Base-by-base conservation (phyloP, 2,797 vertebrate genomes). In the Acrossocheilus wenchowensis region DNA sequence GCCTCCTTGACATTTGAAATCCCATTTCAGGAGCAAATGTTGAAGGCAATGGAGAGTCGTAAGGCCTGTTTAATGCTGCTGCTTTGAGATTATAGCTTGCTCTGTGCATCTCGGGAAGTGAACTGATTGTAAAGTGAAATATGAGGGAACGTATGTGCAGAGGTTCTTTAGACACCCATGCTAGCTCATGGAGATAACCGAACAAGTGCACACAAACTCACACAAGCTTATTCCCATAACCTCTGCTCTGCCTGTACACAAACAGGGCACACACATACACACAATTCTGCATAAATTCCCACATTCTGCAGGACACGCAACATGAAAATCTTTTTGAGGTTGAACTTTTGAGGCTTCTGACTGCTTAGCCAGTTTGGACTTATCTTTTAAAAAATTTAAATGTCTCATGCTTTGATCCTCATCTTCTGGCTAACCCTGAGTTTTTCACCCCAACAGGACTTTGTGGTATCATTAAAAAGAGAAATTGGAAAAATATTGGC, bases 1-100 rank as follows among this genome's bases (percentile, higher is more conserved):
- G 91, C 92, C 91, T 94, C 90, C 92, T 94, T 94, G 93, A 95
- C 94, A 94, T 94, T 95, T 86, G 88, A 94, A 95, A 95, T 95
- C 94, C 91, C 88, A 92, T 95, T 95, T 93, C 89, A 92, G 94
- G 92, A 94, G 94, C 93, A 94, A 95, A 95, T 93, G 93, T 93
- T 85, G 87, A 92, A 92, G 87, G 89, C 90, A 93, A 85, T 93
- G 89, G 92, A 91, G 91, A 90, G 21, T 82, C 88, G 82, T 91
- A 90, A 91, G 91, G 85, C 77, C 85, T 83, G 77, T 88, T 91
- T 92, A 93, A 94, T 91, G 91, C 90, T 93, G 92, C 90, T 91
- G 92, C 12, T 68, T 50, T 81, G 88, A 95, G 93, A 94, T 95
- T 94, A 95, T 90, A 89, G 82, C 90, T 87, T 78, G 92, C 91